Conservation (phyloP, 1,140 invertebrate species). For the Arion vulgaris region DNA sequence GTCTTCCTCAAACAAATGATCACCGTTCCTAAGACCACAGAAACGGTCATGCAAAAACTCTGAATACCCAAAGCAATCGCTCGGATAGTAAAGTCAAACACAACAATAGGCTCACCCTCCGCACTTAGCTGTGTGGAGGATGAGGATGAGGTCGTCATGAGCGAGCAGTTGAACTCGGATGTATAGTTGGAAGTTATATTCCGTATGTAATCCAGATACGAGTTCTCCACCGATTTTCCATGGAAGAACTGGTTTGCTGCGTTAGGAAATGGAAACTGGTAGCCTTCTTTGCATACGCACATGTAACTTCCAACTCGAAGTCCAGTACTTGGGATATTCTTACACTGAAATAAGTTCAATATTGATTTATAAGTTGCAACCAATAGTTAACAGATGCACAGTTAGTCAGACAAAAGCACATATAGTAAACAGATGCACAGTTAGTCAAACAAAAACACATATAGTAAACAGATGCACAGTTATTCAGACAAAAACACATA, state of each 20-base stretch:
- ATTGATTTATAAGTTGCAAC: too few relatives aligned
- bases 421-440: too few relatives aligned
- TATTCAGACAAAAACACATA: too few relatives aligned
- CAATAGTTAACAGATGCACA: too few relatives aligned
- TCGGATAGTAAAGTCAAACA: conserved; percentile 78
- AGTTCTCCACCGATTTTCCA: conserved; percentile 64
- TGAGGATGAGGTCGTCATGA: not conserved
- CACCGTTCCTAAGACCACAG: conserved; percentile 80
- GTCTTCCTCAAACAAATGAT: conserved; percentile 76
- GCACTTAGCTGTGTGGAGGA: not conserved
- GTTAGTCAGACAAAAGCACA: too few relatives aligned
- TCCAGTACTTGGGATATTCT: conserved; percentile 53
- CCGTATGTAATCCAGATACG: conserved; percentile 48
- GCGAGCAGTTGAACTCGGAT: conserved; percentile 18
- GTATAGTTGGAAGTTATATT: conserved; percentile 50
- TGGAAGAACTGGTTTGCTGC: conserved; percentile 56
- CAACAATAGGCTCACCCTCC: conserved; percentile 70
- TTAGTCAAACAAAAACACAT: too few relatives aligned
- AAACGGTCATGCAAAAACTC: conserved; percentile 82
- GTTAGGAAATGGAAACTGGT: conserved; percentile 51
- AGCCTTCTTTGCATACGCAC: conserved; percentile 64
- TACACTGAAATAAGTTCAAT: conserved; percentile 61
- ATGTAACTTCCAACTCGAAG: conserved; percentile 62
- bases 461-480: too few relatives aligned
- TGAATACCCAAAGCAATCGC: conserved; percentile 81